Conservation (phyloP, 2,113 vertebrate genomes). For the Pardalotus punctatus region DNA sequence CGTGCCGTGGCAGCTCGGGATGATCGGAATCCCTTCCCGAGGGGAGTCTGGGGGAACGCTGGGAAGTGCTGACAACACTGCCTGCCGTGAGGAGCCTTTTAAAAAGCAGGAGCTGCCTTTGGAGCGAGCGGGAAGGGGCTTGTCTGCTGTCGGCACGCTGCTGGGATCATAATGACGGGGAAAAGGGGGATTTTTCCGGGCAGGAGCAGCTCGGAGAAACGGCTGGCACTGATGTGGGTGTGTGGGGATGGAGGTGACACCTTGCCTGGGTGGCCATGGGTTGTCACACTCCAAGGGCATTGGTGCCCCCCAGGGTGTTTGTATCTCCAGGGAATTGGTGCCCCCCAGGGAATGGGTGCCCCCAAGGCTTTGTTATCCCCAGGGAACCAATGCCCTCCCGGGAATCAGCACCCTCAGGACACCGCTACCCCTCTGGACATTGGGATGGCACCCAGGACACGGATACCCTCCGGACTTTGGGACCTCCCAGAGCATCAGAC, state of each 20-base stretch:
- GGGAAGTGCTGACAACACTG: background rate
- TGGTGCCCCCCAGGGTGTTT: background rate
- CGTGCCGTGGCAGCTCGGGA: background rate
- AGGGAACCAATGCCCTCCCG: background rate
- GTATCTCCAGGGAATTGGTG: background rate
- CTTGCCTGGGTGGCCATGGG: background rate
- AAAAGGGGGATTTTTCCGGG: background rate
- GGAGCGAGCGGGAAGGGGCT: background rate
- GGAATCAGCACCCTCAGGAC: background rate
- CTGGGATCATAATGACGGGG: fast-evolving
- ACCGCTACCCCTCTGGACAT: background rate
- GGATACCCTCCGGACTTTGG: background rate
- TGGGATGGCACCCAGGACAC: too few relatives aligned
- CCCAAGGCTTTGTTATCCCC: background rate
- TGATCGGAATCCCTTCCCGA: background rate
- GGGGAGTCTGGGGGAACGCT: background rate
- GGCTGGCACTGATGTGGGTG: fast-evolving
- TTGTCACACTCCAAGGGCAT: background rate
- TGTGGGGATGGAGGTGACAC: background rate
- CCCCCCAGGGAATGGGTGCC: too few relatives aligned
- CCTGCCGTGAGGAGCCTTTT: background rate
- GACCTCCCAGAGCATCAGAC: background rate
- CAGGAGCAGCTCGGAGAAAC: fast-evolving
- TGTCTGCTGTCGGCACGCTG: fast-evolving
- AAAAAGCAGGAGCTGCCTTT: background rate